phyloP scores from a whole-genome alignment of 2,113 vertebrate species.

The Microtus pennsylvanicus region DNA sequence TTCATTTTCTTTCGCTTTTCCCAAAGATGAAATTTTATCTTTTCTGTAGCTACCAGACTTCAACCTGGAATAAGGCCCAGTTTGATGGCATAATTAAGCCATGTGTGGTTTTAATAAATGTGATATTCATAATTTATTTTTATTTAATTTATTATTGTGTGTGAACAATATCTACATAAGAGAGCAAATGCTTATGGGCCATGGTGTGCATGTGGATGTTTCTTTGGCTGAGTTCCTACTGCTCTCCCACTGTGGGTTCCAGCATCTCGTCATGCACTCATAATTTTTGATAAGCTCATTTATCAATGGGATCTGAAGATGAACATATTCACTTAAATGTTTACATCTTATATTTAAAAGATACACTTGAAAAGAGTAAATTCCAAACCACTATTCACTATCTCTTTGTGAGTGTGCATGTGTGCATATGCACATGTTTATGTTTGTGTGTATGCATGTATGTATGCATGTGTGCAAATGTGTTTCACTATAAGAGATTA shows the following conservation, averaged over 20 bases:
- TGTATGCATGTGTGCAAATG: neutral
- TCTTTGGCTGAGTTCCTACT: neutral
- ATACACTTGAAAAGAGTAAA: neutral
- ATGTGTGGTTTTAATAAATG: neutral
- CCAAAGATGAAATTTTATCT: slow-evolving; percentile 25
- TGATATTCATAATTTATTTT: slow-evolving; percentile 7
- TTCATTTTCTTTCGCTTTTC: neutral
- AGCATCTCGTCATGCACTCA: neutral
- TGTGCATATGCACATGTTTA: neutral
- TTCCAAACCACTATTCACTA: neutral
- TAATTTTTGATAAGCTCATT: slow-evolving; percentile 15
- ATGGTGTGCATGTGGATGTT: neutral
- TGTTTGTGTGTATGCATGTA: neutral
- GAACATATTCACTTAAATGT: neutral
- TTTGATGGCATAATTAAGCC: neutral
- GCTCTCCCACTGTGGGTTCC: too few relatives aligned
- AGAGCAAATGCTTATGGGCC: neutral
- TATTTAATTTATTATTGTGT: neutral
- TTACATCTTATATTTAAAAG: neutral
- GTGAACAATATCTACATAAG: neutral
- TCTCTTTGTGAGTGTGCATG: neutral
- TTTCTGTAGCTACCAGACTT: neutral
- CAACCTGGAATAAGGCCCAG: neutral
- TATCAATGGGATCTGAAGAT: neutral
- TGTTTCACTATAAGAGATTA: neutral